A percentile compares a stretch with the other conserved stretches of the same genome.
Evolutionary conservation across 2,888 invertebrate species (phyloP).

Genomic region (Napeogenes inachia): DNA sequence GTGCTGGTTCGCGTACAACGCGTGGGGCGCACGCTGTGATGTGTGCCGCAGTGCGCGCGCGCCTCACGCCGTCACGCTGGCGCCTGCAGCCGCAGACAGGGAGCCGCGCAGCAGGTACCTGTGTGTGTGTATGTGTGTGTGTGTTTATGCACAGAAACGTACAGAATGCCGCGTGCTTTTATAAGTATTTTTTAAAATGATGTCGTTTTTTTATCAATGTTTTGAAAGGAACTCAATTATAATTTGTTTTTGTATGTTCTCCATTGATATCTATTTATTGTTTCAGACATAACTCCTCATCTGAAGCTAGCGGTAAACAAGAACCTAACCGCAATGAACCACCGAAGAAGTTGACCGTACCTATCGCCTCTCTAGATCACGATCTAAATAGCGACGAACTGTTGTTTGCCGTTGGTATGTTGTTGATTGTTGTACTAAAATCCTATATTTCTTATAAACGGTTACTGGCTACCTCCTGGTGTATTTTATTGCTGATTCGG

Average conservation of each 20-base stretch:
- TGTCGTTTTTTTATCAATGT: no score
- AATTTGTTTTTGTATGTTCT: no score
- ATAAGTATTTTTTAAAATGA: no score
- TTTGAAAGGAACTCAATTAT: no score
- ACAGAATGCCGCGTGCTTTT: no score
- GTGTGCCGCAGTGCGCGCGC: conserved; percentile 86
- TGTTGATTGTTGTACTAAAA: not conserved
- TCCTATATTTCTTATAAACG: not conserved
- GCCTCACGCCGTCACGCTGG: conserved; percentile 85
- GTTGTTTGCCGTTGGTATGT: conserved; percentile 78
- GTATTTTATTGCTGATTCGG: no score
- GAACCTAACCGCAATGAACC: conserved; percentile 53
- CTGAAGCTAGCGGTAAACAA: conserved; percentile 49
- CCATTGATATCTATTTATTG: no score
- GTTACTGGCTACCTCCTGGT: not conserved
- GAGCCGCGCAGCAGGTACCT: conserved; percentile 27
- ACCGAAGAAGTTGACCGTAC: conserved; percentile 72
- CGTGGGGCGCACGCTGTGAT: conserved; percentile 88
- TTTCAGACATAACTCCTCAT: conserved; percentile 33
- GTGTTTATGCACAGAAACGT: no score
- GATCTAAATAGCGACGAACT: conserved; percentile 83
- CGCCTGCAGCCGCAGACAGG: conserved; percentile 45
- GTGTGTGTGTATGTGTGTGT: no score
- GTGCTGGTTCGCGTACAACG: conserved; percentile 93
- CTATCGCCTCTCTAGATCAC: conserved; percentile 82